phyloP scores from a whole-genome alignment of 2,797 vertebrate genomes.

The Leuciscus waleckii region DNA sequence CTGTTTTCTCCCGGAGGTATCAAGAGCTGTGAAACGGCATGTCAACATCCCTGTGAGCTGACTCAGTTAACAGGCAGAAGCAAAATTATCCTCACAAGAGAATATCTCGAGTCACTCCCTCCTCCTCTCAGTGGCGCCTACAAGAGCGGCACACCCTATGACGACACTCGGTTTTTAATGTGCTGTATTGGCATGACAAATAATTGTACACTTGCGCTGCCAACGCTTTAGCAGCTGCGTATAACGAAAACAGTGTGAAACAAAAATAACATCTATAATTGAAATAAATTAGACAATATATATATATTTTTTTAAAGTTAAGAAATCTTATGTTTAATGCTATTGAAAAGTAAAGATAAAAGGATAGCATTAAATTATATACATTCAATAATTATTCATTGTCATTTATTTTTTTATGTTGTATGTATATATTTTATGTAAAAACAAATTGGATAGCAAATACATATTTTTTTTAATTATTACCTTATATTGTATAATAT shows the following conservation, averaged over 20 bases:
- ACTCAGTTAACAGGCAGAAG: conserved; percentile 34
- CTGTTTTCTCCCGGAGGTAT: conserved; percentile 45
- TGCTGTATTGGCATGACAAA: conserved; percentile 15
- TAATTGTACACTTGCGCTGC: conserved; percentile 18
- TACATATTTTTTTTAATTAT: neutral
- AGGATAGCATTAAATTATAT: neutral
- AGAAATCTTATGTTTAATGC: neutral
- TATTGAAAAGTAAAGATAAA: neutral
- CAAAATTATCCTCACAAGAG: conserved; percentile 38
- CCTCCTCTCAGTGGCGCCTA: neutral
- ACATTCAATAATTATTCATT: neutral
- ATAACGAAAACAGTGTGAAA: neutral
- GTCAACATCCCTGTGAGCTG: conserved; percentile 47
- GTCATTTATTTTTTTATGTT: neutral
- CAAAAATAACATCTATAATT: neutral
- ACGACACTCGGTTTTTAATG: conserved; percentile 14
- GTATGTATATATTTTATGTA: neutral
- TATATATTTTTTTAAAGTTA: neutral
- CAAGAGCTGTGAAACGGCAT: conserved; percentile 49
- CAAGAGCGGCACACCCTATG: neutral
- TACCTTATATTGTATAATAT: neutral
- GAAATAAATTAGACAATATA: neutral
- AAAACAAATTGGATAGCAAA: neutral
- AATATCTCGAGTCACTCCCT: conserved; percentile 9
- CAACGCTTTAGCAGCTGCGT: neutral